These are phyloP conservation scores for Globia sparganii DNA, from an alignment of 2,888 invertebrate genomes.

Conservation along the genomic window DNA sequence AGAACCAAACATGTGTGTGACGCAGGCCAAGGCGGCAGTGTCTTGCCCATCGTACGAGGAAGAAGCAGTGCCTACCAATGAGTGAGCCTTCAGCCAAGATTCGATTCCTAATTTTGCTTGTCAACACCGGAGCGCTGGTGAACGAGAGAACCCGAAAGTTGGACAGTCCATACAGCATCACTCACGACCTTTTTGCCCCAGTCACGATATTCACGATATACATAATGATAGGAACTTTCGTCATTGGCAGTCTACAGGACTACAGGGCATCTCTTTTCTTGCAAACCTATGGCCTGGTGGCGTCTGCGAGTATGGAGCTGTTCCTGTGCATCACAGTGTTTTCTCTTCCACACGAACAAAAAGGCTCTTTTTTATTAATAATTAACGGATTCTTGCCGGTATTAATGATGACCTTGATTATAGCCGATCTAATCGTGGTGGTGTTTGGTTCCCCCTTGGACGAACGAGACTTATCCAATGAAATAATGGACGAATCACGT, in stretches of 20 bases:
- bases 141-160: slow-evolving; percentile 4
- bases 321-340: not conserved
- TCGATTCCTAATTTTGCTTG: not conserved
- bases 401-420: slow-evolving; percentile 55
- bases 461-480: accelerated
- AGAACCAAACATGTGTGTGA: not conserved
- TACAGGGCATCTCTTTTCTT: slow-evolving; percentile 73
- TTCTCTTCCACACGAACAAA: accelerated
- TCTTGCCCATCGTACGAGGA: not conserved
- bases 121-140: slow-evolving; percentile 1
- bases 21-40: not conserved
- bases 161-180: slow-evolving; percentile 65
- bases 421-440: not conserved
- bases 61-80: not conserved
- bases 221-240: slow-evolving; percentile 73
- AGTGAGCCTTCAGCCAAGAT: not conserved
- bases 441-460: accelerated
- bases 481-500: not conserved
- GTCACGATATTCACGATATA: slow-evolving; percentile 76
- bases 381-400: slow-evolving; percentile 82
- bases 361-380: slow-evolving; percentile 34
- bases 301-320: slow-evolving; percentile 70
- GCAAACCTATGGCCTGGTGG: slow-evolving; percentile 75
- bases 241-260: slow-evolving; percentile 66
- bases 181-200: slow-evolving; percentile 78